Evolutionary conservation across 2,797 vertebrate genomes (phyloP).

Genomic region (Spinus pinus): DNA sequence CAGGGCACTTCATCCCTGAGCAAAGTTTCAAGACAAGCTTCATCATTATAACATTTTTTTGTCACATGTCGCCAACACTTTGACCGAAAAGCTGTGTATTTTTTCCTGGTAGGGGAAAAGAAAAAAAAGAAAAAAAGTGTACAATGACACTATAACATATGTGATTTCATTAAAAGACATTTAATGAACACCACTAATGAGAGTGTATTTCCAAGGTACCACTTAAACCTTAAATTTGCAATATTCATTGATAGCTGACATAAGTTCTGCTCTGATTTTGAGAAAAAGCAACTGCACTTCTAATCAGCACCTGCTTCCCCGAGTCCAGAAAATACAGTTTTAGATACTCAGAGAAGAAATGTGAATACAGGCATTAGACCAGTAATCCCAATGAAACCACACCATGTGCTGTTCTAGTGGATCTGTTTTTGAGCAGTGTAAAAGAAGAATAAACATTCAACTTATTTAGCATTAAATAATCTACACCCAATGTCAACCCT

Average conservation of each 20-base stretch:
- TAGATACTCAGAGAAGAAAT: background rate
- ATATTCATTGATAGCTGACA: background rate
- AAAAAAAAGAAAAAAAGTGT: background rate
- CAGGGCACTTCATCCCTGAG: conserved; percentile 72
- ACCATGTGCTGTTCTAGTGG: background rate
- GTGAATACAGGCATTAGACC: background rate
- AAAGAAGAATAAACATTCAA: background rate
- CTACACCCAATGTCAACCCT: background rate
- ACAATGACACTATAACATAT: background rate
- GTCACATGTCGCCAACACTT: conserved; percentile 81
- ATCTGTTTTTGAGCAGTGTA: background rate
- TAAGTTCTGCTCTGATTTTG: background rate
- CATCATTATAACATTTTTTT: conserved; percentile 66
- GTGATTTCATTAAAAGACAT: background rate
- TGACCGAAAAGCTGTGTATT: conserved; percentile 73
- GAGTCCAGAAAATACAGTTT: background rate
- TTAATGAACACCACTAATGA: background rate
- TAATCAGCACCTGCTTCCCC: background rate
- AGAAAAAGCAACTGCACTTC: background rate
- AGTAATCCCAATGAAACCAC: background rate
- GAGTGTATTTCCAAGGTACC: background rate
- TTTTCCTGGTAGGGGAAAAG: conserved; percentile 59
- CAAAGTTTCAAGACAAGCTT: conserved; percentile 78
- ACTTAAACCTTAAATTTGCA: background rate
- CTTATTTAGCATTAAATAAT: background rate